Evolutionary conservation across 2,888 invertebrate genomes (phyloP).

Genomic region (Lithophane socia): DNA sequence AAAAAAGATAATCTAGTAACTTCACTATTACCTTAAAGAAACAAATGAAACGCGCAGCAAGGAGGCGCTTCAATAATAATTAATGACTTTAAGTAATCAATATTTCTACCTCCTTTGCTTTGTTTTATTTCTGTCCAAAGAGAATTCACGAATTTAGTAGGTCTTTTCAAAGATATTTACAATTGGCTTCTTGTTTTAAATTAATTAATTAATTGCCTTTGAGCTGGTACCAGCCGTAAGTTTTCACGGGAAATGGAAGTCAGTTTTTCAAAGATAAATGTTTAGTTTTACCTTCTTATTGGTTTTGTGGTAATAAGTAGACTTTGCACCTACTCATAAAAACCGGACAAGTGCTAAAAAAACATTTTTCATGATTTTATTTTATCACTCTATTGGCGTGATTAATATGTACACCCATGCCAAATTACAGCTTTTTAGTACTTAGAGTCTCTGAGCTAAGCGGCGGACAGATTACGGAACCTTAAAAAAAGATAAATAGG

Average conservation of each 20-base stretch:
- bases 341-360: too few species aligned
- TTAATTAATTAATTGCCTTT: slow-evolving; percentile 46
- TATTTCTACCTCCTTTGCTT: slow-evolving; percentile 40
- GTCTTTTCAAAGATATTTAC: slow-evolving; percentile 44
- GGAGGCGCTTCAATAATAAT: slow-evolving; percentile 53
- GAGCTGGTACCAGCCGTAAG: slow-evolving; percentile 21
- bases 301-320: not conserved
- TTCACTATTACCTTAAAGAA: slow-evolving; percentile 32
- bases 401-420: too few species aligned
- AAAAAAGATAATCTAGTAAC: slow-evolving; percentile 14
- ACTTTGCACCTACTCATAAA: not conserved
- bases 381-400: too few species aligned
- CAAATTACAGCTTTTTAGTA: too few species aligned
- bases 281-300: not conserved
- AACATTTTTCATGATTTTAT: not conserved
- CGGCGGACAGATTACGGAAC: too few species aligned
- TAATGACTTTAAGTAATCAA: slow-evolving; percentile 60
- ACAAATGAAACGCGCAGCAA: slow-evolving; percentile 44
- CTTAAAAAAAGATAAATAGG: too few species aligned
- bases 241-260: slow-evolving; percentile 4
- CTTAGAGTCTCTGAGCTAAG: too few species aligned
- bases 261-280: not conserved
- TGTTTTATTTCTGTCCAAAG: slow-evolving; percentile 36
- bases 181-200: slow-evolving; percentile 43
- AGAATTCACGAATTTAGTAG: slow-evolving; percentile 28